Conservation (phyloP, 2,797 vertebrate species). For the Girardinus metallicus region DNA sequence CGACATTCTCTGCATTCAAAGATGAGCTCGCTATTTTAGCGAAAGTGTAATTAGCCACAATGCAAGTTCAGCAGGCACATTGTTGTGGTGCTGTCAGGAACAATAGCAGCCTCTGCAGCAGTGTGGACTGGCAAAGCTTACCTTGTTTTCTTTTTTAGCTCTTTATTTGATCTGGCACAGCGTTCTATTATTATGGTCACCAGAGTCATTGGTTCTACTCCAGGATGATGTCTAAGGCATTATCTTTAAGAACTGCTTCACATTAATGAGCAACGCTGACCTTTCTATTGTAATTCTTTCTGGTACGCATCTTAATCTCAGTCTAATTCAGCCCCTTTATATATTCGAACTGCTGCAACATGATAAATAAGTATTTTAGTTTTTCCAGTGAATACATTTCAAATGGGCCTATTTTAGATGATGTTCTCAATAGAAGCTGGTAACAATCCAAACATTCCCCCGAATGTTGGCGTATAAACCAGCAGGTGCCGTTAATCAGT, state of each 20-base stretch:
- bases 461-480: background rate
- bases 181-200: constrained; percentile 2
- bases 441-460: background rate
- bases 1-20: constrained; percentile 70
- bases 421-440: background rate
- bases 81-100: constrained; percentile 56
- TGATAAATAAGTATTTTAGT: background rate
- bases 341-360: background rate
- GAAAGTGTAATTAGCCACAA: constrained; percentile 70
- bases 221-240: constrained; percentile 15
- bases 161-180: constrained; percentile 9
- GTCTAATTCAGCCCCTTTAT: constrained; percentile 1
- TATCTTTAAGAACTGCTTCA: constrained; percentile 14
- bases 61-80: constrained; percentile 56
- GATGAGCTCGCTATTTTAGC: constrained; percentile 57
- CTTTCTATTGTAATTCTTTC: constrained; percentile 13
- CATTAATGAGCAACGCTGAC: constrained; percentile 23
- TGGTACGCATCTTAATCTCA: constrained; percentile 35
- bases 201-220: constrained; percentile 18
- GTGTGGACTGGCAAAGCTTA: constrained; percentile 20
- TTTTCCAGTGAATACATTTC: background rate
- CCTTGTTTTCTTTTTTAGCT: constrained; percentile 17
- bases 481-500: too few species aligned
- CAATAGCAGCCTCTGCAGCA: constrained; percentile 53
- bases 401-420: background rate